Evolutionary conservation across 2,113 vertebrate species (phyloP).

Genomic region (Gracilinanus agilis): DNA sequence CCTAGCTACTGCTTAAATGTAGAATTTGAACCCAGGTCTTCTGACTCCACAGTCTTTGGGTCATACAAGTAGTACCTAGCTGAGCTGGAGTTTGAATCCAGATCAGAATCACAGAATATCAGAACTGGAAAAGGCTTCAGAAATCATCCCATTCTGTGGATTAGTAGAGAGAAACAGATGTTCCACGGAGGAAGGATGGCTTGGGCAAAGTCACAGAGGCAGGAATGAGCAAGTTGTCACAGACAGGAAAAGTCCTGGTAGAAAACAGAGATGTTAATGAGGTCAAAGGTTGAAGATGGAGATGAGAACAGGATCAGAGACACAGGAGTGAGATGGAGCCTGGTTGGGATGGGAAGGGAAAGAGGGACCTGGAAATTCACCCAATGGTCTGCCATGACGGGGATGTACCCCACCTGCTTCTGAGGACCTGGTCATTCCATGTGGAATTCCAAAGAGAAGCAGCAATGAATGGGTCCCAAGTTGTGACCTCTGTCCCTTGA

Average conservation of each 20-base stretch:
- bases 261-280: background rate
- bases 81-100: background rate
- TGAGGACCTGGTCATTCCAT: background rate
- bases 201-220: background rate
- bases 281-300: slow-evolving; percentile 13
- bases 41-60: background rate
- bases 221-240: slow-evolving; percentile 39
- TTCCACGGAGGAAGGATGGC: slow-evolving; percentile 65
- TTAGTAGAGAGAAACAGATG: slow-evolving; percentile 52
- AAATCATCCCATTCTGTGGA: background rate
- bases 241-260: slow-evolving; percentile 34
- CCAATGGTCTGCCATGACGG: background rate
- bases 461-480: background rate
- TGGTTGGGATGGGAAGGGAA: background rate
- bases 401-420: background rate
- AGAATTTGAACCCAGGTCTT: background rate
- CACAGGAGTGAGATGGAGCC: background rate
- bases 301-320: background rate
- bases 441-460: background rate
- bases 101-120: background rate
- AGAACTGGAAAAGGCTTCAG: background rate
- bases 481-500: background rate
- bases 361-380: background rate
- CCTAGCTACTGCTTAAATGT: too few relatives aligned
- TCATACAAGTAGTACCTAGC: background rate